These are phyloP conservation scores for Scaeva pyrastri DNA, from an alignment of 2,888 invertebrate species.

Conservation along the genomic window DNA sequence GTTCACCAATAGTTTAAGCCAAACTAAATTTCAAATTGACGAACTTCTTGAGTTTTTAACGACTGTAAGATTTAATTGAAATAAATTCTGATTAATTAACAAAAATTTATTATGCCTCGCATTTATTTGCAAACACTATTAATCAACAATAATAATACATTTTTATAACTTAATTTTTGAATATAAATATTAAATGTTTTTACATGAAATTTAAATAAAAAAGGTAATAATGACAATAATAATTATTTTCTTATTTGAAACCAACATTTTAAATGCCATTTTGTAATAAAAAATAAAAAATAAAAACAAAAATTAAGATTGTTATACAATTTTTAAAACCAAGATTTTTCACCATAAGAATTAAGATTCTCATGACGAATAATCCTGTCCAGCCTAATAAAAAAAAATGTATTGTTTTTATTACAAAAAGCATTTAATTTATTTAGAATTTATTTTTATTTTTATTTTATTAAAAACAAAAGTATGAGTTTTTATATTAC, in stretches of 20 bases:
- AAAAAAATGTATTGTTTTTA: slow-evolving; percentile 5
- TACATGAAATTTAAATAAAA: slow-evolving; percentile 30
- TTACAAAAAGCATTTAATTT: slow-evolving; percentile 16
- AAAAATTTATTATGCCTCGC: slow-evolving; percentile 61
- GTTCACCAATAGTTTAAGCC: too few species aligned
- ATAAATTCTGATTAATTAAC: slow-evolving; percentile 45
- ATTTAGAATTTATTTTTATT: not conserved
- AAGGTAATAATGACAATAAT: not conserved
- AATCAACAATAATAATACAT: slow-evolving; percentile 57
- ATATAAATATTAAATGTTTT: slow-evolving; percentile 26
- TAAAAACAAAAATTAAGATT: too few species aligned
- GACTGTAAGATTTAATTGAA: not conserved
- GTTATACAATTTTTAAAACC: slow-evolving; percentile 35
- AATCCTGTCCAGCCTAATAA: slow-evolving; percentile 24
- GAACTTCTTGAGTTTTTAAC: too few species aligned
- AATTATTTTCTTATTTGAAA: slow-evolving; percentile 20
- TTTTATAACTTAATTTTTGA: slow-evolving; percentile 32
- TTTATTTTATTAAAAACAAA: not conserved
- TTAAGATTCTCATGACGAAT: not conserved
- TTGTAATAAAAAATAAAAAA: slow-evolving; percentile 58
- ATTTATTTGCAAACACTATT: slow-evolving; percentile 62
- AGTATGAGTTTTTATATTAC: slow-evolving; percentile 1
- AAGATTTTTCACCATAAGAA: slow-evolving; percentile 56
- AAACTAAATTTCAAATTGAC: too few species aligned
- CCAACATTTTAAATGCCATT: slow-evolving; percentile 48